Percentiles rank a stretch among this genome's conserved stretches.
Evolutionary conservation across 2,113 vertebrate species (phyloP).

Genomic region (Scartelaos histophorus): DNA sequence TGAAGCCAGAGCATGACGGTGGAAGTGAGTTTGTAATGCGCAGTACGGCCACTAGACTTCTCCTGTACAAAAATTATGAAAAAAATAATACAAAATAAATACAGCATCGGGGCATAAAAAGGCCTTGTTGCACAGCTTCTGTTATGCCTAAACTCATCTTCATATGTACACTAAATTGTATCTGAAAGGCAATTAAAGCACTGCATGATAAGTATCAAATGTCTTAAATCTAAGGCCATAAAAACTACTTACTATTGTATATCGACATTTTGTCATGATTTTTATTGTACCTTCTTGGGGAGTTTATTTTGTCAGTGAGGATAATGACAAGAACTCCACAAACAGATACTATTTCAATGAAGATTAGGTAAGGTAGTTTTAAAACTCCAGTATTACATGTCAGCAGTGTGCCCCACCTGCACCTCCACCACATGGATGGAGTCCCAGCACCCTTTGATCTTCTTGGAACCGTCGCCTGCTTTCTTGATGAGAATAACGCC

Average conservation of each 20-base stretch:
- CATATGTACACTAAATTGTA: no score
- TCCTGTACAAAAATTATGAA: slow-evolving; percentile 74
- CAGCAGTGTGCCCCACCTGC: slow-evolving; percentile 82
- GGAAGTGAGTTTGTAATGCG: slow-evolving; percentile 99
- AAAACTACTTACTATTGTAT: no score
- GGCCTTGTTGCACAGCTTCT: background rate
- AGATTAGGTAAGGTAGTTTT: no score
- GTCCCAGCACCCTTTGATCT: slow-evolving; percentile 99
- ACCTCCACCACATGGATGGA: slow-evolving; percentile 99
- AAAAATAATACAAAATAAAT: background rate
- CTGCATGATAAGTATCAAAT: no score
- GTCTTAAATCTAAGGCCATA: no score
- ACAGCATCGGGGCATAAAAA: background rate
- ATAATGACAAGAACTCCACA: no score
- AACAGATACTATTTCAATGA: no score
- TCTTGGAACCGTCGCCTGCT: slow-evolving; percentile 98
- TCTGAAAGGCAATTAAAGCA: no score
- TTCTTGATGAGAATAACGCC: slow-evolving; percentile 99
- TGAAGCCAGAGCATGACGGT: slow-evolving; percentile 99
- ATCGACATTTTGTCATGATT: no score
- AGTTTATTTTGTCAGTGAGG: no score
- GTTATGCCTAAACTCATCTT: background rate
- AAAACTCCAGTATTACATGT: background rate
- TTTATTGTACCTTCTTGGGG: no score
- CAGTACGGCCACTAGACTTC: slow-evolving; percentile 96